Evolutionary conservation across 2,888 invertebrate genomes (phyloP).

Genomic region (Meiosimyza platycephala): DNA sequence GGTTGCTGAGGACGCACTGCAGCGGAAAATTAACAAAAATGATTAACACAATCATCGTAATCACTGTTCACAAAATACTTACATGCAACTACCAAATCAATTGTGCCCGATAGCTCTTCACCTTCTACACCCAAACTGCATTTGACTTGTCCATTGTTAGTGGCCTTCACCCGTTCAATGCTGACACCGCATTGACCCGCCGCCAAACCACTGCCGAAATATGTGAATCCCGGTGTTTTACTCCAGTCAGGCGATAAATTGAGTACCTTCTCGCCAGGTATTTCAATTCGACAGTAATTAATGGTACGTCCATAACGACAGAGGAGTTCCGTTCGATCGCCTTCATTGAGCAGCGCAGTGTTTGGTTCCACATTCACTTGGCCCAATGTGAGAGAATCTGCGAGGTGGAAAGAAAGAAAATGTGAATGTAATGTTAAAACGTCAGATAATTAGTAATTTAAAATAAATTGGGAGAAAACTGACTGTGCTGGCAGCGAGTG

Average conservation of each 20-base stretch:
- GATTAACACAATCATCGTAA: background rate
- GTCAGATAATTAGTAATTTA: slow-evolving; percentile 30
- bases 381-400: slow-evolving; percentile 60
- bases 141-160: slow-evolving; percentile 77
- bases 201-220: slow-evolving; percentile 70
- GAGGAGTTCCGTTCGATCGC: slow-evolving; percentile 61
- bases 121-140: slow-evolving; percentile 74
- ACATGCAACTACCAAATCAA: slow-evolving; percentile 80
- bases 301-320: slow-evolving; percentile 61
- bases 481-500: background rate
- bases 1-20: slow-evolving; percentile 64
- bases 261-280: slow-evolving; percentile 68
- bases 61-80: slow-evolving; percentile 66
- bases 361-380: slow-evolving; percentile 63
- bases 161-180: slow-evolving; percentile 74
- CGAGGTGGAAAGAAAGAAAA: background rate
- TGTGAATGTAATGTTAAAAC: background rate
- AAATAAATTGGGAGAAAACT: slow-evolving; percentile 10
- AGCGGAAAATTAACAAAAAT: background rate
- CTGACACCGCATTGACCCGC: slow-evolving; percentile 79
- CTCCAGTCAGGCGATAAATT: slow-evolving; percentile 69
- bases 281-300: slow-evolving; percentile 68
- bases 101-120: slow-evolving; percentile 72
- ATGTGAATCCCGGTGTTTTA: slow-evolving; percentile 69
- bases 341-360: slow-evolving; percentile 62